Percentiles rank a stretch among this genome's conserved stretches.
These are phyloP conservation scores for Amphimedon queenslandica DNA, from an alignment of 37 sponge, comb jelly and placozoan genomes.

Conservation along the genomic window DNA sequence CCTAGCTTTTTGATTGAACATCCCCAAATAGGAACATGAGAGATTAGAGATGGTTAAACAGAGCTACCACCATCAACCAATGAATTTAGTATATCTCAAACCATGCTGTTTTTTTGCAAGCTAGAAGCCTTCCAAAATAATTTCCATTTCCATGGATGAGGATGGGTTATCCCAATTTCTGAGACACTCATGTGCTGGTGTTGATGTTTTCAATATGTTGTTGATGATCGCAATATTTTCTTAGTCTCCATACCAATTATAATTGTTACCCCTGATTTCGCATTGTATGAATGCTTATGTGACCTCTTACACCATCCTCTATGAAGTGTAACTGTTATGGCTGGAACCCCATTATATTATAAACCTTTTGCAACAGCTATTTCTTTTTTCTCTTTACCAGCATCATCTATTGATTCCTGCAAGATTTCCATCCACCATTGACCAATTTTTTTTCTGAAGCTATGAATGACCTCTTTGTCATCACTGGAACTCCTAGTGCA, in stretches of 20 bases:
- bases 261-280: conserved; percentile 38
- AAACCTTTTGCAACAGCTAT: conserved; percentile 5
- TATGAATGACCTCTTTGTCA: conserved; percentile 25
- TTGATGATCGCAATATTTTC: conserved; percentile 32
- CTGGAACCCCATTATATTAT: conserved; percentile 21
- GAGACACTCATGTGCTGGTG: conserved; percentile 8
- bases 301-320: conserved; percentile 24
- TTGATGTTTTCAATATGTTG: too few relatives aligned
- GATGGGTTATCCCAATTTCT: conserved; percentile 27
- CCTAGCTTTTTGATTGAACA: conserved; percentile 30
- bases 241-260: conserved; percentile 36
- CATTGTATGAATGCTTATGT: conserved; percentile 50
- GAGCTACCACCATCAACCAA: conserved; percentile 44
- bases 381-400: conserved; percentile 17
- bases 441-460: conserved; percentile 22
- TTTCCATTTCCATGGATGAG: conserved; percentile 44
- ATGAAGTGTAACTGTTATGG: conserved; percentile 27
- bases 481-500: conserved; percentile 34
- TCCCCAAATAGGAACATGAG: conserved; percentile 30
- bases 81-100: conserved; percentile 19
- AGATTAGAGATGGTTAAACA: conserved; percentile 25
- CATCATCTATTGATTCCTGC: conserved; percentile 10
- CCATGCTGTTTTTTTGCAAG: conserved; percentile 33
- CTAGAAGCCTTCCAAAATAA: conserved; percentile 44
- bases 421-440: conserved; percentile 8